Percentiles rank a stretch among this genome's conserved stretches.
Evolutionary conservation across 1,140 invertebrate species (phyloP).

Genomic region (Danaus melanippus): DNA sequence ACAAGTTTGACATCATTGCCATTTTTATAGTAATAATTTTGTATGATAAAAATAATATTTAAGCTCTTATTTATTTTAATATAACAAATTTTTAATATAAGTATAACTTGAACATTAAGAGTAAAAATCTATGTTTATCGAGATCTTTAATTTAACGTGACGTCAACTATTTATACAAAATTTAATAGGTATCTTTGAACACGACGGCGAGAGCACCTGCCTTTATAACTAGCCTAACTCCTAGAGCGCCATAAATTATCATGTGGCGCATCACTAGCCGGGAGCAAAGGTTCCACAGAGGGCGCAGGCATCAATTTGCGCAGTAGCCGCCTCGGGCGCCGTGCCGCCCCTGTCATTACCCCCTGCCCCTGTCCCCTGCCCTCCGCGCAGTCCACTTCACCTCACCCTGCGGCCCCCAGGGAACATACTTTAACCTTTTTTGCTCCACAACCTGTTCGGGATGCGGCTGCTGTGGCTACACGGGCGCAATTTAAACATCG

Average conservation of each 20-base stretch:
- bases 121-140: too few species aligned
- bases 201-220: too few species aligned
- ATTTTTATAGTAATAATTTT: too few species aligned
- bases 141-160: too few species aligned
- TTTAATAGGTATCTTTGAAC: too few species aligned
- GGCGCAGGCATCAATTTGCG: conserved; percentile 69
- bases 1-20: too few species aligned
- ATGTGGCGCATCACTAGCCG: conserved; percentile 60
- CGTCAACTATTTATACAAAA: too few species aligned
- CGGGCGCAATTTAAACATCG: conserved; percentile 56
- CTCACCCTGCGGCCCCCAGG: conserved; percentile 36
- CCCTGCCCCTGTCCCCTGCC: conserved; percentile 23
- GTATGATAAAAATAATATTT: too few species aligned
- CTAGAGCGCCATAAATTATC: conserved; percentile 47
- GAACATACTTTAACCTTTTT: conserved; percentile 70
- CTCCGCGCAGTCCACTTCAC: conserved; percentile 16
- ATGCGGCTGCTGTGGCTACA: conserved; percentile 50
- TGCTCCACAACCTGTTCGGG: conserved; percentile 67
- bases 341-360: conserved; percentile 67
- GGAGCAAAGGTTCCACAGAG: conserved; percentile 65
- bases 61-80: too few species aligned
- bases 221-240: conserved; percentile 9
- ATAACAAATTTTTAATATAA: too few species aligned
- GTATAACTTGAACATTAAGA: too few species aligned
- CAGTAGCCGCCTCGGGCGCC: conserved; percentile 65